These are phyloP conservation scores for Amblyornis subalaris DNA, from an alignment of 2,113 vertebrate genomes.

Conservation along the genomic window DNA sequence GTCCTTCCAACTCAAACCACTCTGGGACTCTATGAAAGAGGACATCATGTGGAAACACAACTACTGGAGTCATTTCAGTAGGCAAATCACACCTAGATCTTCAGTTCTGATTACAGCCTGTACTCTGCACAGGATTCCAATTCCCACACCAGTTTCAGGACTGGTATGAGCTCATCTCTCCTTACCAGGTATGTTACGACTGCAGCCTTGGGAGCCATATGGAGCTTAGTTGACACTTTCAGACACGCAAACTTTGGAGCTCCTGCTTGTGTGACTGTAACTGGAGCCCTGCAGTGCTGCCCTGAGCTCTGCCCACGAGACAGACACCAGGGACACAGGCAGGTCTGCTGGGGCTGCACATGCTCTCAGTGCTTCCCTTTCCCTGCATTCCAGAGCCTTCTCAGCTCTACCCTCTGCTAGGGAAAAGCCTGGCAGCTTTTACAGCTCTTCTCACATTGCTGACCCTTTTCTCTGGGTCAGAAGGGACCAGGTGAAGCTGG, in stretches of 20 bases:
- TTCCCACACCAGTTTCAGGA: not conserved
- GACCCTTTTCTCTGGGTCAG: not conserved
- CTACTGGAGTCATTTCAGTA: not conserved
- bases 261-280: not conserved
- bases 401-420: not conserved
- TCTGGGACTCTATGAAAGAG: not conserved
- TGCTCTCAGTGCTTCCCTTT: not conserved
- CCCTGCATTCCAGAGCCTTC: not conserved
- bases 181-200: not conserved
- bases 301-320: accelerated
- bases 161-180: not conserved
- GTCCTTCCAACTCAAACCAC: not conserved
- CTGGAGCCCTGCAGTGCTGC: not conserved
- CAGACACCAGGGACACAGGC: not conserved
- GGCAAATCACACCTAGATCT: not conserved
- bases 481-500: not conserved
- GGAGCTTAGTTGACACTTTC: not conserved
- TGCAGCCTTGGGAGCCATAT: not conserved
- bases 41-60: not conserved
- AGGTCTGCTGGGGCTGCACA: not conserved
- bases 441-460: not conserved
- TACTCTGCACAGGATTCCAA: not conserved
- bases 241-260: not conserved
- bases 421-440: not conserved
- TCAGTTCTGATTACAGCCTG: not conserved